A percentile compares a stretch with the other conserved stretches of the same genome.
Conservation (phyloP, 2,113 vertebrate species). For the Rutilus rutilus region DNA sequence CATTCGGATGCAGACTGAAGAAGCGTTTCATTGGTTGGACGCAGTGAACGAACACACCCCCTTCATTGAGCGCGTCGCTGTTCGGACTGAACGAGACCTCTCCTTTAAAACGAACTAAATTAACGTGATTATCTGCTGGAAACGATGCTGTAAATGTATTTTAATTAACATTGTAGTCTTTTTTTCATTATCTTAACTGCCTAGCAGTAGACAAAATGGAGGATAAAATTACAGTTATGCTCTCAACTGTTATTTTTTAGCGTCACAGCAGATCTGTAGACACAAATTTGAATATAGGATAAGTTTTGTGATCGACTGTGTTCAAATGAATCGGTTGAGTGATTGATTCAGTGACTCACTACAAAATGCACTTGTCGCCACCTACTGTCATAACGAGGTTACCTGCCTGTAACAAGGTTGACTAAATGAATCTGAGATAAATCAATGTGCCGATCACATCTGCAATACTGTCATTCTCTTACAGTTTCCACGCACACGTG, state of each 20-base stretch:
- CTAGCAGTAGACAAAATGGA: background rate
- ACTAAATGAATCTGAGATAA: background rate
- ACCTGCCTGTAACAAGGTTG: background rate
- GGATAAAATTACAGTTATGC: background rate
- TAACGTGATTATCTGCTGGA: background rate
- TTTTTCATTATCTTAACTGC: background rate
- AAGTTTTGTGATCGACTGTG: background rate
- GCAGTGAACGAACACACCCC: background rate
- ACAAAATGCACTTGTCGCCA: background rate
- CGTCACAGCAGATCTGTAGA: background rate
- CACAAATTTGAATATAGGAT: background rate
- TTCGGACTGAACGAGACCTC: background rate
- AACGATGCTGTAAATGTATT: background rate
- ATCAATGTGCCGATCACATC: background rate
- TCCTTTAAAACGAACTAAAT: background rate
- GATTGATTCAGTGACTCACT: background rate
- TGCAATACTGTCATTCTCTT: conserved; percentile 2
- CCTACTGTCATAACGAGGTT: background rate
- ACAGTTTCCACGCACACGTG: background rate
- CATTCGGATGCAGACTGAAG: background rate
- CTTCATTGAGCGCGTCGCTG: background rate
- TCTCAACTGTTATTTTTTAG: background rate
- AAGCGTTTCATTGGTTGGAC: background rate
- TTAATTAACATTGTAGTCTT: background rate
- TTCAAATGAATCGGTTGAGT: background rate